phyloP scores from a whole-genome alignment of 2,888 invertebrate genomes.

The Orchestes rusci region DNA sequence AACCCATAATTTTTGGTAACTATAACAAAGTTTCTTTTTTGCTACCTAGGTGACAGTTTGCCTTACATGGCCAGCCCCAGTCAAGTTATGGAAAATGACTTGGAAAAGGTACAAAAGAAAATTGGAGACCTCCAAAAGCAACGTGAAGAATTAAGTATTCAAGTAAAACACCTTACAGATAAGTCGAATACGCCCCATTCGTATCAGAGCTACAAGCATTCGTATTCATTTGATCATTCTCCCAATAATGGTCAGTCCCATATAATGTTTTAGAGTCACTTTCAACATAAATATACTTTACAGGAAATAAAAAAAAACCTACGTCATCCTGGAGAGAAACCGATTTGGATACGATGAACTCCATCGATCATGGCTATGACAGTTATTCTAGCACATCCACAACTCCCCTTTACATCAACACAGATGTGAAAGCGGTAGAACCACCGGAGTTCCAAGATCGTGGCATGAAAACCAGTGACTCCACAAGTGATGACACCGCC shows the following conservation, averaged over 20 bases:
- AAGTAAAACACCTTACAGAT: slow-evolving; percentile 77
- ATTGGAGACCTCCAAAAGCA: slow-evolving; percentile 82
- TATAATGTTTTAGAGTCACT: no score
- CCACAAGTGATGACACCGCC: slow-evolving; percentile 36
- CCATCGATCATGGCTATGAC: slow-evolving; percentile 60
- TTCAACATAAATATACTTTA: no score
- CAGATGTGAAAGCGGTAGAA: slow-evolving; percentile 39
- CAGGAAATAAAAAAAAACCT: slow-evolving; percentile 48
- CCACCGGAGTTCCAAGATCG: slow-evolving; percentile 47
- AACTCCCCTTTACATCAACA: slow-evolving; percentile 66
- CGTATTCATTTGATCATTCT: slow-evolving; percentile 26
- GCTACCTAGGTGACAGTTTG: slow-evolving; percentile 43
- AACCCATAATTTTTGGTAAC: no score
- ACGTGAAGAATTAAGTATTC: slow-evolving; percentile 76
- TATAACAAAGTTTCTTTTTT: no score
- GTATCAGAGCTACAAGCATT: slow-evolving; percentile 45
- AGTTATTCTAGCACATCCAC: slow-evolving; percentile 38
- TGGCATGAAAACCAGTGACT: slow-evolving; percentile 50
- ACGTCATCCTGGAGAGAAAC: slow-evolving; percentile 81
- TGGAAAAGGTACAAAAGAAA: slow-evolving; percentile 73
- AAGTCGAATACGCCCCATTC: slow-evolving; percentile 60
- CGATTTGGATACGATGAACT: slow-evolving; percentile 76
- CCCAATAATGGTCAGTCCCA: slow-evolving; percentile 24
- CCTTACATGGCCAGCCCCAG: slow-evolving; percentile 49
- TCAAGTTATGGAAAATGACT: slow-evolving; percentile 68